Conservation (phyloP, 2,797 vertebrate species). For the Cossypha caffra region DNA sequence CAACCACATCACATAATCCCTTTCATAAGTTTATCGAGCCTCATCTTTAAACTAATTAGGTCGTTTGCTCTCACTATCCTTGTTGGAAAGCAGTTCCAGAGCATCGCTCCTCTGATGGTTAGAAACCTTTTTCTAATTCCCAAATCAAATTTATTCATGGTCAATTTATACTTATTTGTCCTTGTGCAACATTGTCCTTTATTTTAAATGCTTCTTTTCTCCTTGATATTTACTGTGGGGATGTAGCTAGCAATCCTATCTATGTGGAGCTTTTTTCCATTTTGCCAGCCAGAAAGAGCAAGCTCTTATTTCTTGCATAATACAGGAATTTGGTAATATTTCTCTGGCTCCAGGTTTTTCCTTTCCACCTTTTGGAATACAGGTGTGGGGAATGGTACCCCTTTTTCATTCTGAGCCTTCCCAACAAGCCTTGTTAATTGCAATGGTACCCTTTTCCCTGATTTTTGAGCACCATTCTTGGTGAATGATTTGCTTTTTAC, state of each 20-base stretch:
- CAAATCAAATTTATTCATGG: slow-evolving; percentile 66
- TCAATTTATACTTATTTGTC: slow-evolving; percentile 62
- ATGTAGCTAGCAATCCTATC: neutral
- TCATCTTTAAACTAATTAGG: slow-evolving; percentile 61
- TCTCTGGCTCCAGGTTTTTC: neutral
- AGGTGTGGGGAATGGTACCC: neutral
- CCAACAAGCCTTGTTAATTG: neutral
- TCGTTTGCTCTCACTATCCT: slow-evolving; percentile 27
- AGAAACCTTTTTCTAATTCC: slow-evolving; percentile 59
- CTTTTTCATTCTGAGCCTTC: neutral
- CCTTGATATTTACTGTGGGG: slow-evolving; percentile 11
- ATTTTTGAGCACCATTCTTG: neutral
- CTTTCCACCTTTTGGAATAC: neutral
- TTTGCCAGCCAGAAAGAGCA: neutral
- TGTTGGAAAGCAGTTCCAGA: slow-evolving; percentile 53
- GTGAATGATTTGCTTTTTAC: neutral
- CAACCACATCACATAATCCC: neutral
- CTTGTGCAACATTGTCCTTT: slow-evolving; percentile 42
- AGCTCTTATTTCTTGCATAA: neutral
- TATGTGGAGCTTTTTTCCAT: neutral
- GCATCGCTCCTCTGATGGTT: slow-evolving; percentile 47
- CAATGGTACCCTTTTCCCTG: neutral
- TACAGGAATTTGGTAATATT: neutral
- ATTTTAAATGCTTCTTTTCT: slow-evolving; percentile 39
- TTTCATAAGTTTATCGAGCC: slow-evolving; percentile 39